A percentile compares a stretch with the other conserved stretches of the same genome.
Evolutionary conservation across 2,888 invertebrate genomes (phyloP).

Genomic region (Lysandra coridon): DNA sequence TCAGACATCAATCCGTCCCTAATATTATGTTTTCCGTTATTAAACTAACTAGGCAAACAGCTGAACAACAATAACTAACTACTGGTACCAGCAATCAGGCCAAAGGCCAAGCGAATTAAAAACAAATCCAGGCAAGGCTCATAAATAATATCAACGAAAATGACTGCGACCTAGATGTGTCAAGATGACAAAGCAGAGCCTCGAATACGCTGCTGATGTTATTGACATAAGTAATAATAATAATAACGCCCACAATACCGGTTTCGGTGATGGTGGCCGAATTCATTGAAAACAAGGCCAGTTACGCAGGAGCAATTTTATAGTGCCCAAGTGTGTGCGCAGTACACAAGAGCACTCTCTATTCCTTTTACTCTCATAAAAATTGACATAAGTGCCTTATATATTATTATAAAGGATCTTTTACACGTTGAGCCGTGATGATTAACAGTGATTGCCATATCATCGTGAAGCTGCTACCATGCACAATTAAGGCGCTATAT

Average conservation of each 20-base stretch:
- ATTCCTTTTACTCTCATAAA: too few species aligned
- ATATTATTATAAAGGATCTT: background rate
- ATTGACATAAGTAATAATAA: background rate
- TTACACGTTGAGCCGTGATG: background rate
- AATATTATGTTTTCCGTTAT: background rate
- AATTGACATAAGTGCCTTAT: background rate
- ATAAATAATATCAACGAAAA: conserved; percentile 22
- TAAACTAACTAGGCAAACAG: background rate
- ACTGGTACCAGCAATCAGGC: background rate
- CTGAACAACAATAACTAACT: background rate
- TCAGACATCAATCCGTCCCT: background rate
- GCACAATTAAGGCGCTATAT: too few species aligned
- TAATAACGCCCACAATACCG: too few species aligned
- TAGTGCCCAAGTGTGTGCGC: too few species aligned
- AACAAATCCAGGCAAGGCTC: background rate
- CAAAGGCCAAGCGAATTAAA: conserved; percentile 1
- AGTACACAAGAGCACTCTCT: too few species aligned
- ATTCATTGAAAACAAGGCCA: too few species aligned
- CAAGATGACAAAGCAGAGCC: conserved; percentile 20
- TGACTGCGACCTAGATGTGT: conserved; percentile 21
- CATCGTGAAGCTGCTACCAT: too few species aligned
- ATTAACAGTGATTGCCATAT: background rate
- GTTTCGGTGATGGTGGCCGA: too few species aligned
- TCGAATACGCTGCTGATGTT: background rate
- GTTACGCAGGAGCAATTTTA: too few species aligned